A percentile compares a stretch with the other conserved stretches of the same genome.
Evolutionary conservation across 2,797 vertebrate genomes (phyloP).

Genomic region (Pseudomugil tenellus): DNA sequence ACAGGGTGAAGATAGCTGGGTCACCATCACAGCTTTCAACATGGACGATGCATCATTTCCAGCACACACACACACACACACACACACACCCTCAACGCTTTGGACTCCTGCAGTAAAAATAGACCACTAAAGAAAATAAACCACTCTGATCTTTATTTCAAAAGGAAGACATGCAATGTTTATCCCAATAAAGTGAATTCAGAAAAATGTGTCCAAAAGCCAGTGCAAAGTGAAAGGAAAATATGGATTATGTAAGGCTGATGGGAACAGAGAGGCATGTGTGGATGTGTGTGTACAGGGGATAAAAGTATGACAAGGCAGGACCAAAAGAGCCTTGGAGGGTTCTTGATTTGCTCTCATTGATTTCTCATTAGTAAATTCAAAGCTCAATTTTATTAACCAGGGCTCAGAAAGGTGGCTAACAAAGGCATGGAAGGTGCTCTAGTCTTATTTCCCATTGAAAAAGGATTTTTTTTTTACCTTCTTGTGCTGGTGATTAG

Average conservation of each 20-base stretch:
- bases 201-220: constrained; percentile 45
- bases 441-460: constrained; percentile 63
- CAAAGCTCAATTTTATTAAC: constrained; percentile 70
- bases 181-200: constrained; percentile 60
- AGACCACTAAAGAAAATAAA: constrained; percentile 65
- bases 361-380: constrained; percentile 78
- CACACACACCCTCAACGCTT: constrained; percentile 32
- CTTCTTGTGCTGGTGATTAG: constrained; percentile 65
- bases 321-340: constrained; percentile 40
- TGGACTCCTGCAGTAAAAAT: constrained; percentile 40
- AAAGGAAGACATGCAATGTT: constrained; percentile 64
- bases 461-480: constrained; percentile 56
- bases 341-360: constrained; percentile 58
- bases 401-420: constrained; percentile 40
- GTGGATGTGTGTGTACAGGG: constrained; percentile 8
- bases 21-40: constrained; percentile 38
- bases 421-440: constrained; percentile 58
- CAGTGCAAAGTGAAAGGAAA: constrained; percentile 1
- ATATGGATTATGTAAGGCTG: constrained; percentile 45
- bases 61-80: constrained; percentile 7
- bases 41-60: constrained; percentile 27
- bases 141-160: constrained; percentile 64
- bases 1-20: constrained; percentile 50
- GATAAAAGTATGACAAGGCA: constrained; percentile 51
- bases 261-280: constrained; percentile 9